These are phyloP conservation scores for Nasonia giraulti DNA, from an alignment of 1,140 invertebrate species.

Conservation along the genomic window DNA sequence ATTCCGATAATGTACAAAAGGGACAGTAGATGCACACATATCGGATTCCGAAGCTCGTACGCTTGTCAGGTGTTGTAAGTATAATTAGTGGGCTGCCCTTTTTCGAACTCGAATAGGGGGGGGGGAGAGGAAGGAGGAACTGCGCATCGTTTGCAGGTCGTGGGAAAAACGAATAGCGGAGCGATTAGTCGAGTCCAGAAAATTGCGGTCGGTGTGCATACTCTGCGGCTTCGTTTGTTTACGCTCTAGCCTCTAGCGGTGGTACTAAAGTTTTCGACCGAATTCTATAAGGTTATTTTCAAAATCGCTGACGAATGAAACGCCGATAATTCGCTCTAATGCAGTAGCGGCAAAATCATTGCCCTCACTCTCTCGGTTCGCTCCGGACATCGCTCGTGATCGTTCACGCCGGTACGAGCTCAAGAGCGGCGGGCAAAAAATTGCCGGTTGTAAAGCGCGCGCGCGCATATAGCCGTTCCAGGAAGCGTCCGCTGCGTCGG, in stretches of 20 bases:
- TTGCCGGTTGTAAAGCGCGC: background rate
- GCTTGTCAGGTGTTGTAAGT: background rate
- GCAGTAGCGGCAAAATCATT: background rate
- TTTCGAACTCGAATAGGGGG: background rate
- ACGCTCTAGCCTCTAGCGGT: no score
- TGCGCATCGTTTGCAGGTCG: conserved; percentile 61
- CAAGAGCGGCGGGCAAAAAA: background rate
- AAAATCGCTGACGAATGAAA: background rate
- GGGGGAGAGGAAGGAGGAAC: background rate
- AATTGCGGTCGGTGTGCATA: background rate
- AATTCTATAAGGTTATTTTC: no score
- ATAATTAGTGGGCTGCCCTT: background rate
- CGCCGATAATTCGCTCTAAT: background rate
- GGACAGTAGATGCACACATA: background rate
- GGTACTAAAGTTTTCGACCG: no score
- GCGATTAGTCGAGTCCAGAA: conserved; percentile 50
- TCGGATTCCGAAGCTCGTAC: background rate
- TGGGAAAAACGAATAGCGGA: conserved; percentile 57
- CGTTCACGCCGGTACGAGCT: background rate
- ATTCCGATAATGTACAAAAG: conserved; percentile 30
- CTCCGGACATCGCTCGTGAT: conserved; percentile 19
- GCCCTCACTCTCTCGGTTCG: background rate
- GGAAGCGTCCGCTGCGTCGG: background rate
- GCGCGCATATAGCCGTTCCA: background rate
- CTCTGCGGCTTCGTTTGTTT: background rate